Evolutionary conservation across 1,140 invertebrate genomes (phyloP).

Genomic region (Choristoneura fumiferana): DNA sequence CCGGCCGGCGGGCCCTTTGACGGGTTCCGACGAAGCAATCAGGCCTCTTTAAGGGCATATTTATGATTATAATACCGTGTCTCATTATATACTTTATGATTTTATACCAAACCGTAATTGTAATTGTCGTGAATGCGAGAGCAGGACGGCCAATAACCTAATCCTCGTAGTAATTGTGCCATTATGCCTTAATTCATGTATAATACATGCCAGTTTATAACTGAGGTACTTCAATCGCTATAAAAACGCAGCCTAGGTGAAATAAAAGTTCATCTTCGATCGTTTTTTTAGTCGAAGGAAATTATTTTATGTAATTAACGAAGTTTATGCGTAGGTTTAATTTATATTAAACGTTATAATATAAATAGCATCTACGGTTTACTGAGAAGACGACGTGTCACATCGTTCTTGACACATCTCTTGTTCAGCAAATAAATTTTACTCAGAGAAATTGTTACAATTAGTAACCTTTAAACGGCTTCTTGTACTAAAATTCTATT

Average conservation of each 20-base stretch:
- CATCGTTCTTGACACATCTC: background rate
- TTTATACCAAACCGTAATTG: slow-evolving; percentile 59
- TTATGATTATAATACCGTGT: slow-evolving; percentile 76
- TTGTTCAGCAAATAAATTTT: background rate
- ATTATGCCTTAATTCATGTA: slow-evolving; percentile 10
- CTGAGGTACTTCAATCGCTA: too few species aligned
- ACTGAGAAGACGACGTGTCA: background rate
- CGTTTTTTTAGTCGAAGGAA: too few species aligned
- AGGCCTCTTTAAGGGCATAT: slow-evolving; percentile 73
- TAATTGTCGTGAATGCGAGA: slow-evolving; percentile 4
- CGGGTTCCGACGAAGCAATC: slow-evolving; percentile 76
- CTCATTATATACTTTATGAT: slow-evolving; percentile 75
- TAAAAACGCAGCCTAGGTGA: too few species aligned
- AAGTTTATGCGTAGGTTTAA: background rate
- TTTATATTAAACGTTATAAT: background rate
- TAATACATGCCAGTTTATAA: too few species aligned
- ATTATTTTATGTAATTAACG: too few species aligned
- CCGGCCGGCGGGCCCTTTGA: slow-evolving; percentile 66
- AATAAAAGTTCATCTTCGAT: too few species aligned
- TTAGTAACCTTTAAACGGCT: too few species aligned
- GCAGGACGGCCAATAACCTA: background rate
- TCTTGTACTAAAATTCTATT: too few species aligned
- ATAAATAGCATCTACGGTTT: background rate
- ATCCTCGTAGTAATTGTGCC: slow-evolving; percentile 7
- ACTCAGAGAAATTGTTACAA: too few species aligned